Percentiles rank a stretch among this genome's conserved stretches.
Conservation (phyloP, 2,113 vertebrate species). For the Todiramphus chloris region DNA sequence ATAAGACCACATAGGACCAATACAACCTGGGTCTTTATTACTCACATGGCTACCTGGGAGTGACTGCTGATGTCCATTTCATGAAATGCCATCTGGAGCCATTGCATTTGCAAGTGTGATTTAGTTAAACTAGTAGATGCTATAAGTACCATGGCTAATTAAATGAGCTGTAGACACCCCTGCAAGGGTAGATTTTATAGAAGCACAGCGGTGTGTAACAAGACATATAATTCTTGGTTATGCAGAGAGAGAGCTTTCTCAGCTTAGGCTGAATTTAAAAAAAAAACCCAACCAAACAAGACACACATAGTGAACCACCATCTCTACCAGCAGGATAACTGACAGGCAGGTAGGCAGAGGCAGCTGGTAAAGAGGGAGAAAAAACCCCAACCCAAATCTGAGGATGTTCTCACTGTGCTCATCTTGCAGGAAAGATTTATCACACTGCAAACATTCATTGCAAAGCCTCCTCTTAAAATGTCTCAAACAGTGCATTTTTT, state of each 20-base stretch:
- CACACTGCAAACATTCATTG: not conserved
- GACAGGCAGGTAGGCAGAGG: not conserved
- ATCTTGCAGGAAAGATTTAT: not conserved
- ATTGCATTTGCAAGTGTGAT: not conserved
- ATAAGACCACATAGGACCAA: not conserved
- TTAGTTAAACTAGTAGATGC: not conserved
- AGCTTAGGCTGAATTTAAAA: not conserved
- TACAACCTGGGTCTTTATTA: not conserved
- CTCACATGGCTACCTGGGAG: not conserved
- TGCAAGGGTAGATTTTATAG: not conserved
- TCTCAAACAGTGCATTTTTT: not conserved
- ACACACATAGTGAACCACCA: not conserved
- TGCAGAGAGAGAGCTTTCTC: not conserved
- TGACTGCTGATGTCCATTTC: not conserved
- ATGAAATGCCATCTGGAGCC: not conserved
- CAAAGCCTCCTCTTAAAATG: not conserved
- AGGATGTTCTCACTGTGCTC: not conserved
- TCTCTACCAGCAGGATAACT: not conserved
- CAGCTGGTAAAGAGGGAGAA: not conserved
- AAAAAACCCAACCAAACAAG: not conserved
- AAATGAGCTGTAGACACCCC: not conserved
- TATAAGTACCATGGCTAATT: not conserved
- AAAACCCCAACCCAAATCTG: not conserved
- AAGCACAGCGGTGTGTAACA: not conserved
- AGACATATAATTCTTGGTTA: not conserved